These are phyloP conservation scores for Nothura maculosa DNA, from an alignment of 2,797 vertebrate genomes.

Conservation along the genomic window DNA sequence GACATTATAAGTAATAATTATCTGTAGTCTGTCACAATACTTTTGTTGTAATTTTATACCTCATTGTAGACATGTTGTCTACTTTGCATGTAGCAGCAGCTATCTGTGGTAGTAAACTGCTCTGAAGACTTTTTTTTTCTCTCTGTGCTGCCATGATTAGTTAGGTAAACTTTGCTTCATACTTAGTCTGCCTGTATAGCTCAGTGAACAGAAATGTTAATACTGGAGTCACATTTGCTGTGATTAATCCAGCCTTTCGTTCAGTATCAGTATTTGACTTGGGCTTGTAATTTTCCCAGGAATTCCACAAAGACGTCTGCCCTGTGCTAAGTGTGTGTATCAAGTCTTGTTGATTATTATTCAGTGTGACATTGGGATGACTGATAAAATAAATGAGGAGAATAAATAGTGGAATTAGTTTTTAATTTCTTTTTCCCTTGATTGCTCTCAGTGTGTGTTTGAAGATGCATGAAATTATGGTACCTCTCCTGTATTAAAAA, in stretches of 20 bases:
- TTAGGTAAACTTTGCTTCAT: constrained; percentile 15
- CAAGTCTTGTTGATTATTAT: constrained; percentile 77
- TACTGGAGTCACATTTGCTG: background rate
- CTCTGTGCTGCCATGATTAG: background rate
- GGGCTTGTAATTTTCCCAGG: constrained; percentile 47
- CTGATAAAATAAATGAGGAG: constrained; percentile 82
- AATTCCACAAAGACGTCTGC: constrained; percentile 28
- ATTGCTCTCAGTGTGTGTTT: constrained; percentile 79
- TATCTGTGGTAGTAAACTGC: background rate
- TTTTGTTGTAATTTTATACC: constrained; percentile 38
- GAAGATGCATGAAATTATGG: constrained; percentile 78
- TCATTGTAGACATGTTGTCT: constrained; percentile 15
- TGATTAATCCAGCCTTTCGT: constrained; percentile 44
- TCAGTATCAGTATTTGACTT: constrained; percentile 36
- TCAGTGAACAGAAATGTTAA: constrained; percentile 33
- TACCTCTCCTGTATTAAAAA: constrained; percentile 59
- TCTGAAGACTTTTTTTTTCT: background rate
- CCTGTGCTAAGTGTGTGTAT: constrained; percentile 56
- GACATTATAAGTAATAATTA: constrained; percentile 29
- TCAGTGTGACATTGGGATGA: constrained; percentile 73
- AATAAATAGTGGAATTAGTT: constrained; percentile 80
- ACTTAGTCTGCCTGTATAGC: background rate
- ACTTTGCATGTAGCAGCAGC: background rate
- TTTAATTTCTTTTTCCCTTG: constrained; percentile 82
- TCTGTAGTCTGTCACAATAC: constrained; percentile 19